A percentile compares a stretch with the other conserved stretches of the same genome.
These are phyloP conservation scores for Mionectes macconnelli DNA, from an alignment of 2,113 vertebrate species.

Conservation along the genomic window DNA sequence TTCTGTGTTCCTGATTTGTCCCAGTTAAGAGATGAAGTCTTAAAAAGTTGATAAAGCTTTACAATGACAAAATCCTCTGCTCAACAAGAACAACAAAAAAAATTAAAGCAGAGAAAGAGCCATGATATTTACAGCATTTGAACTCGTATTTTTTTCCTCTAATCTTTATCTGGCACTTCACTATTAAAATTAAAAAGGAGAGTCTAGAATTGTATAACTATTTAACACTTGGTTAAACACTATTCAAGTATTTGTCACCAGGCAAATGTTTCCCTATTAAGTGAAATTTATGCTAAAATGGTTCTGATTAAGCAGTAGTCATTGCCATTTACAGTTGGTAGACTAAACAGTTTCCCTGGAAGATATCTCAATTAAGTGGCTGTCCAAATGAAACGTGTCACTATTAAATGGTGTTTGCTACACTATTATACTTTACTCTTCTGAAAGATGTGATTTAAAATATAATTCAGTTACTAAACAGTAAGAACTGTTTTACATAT, in stretches of 20 bases:
- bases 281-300: constrained; percentile 53
- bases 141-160: not conserved
- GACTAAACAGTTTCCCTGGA: constrained; percentile 49
- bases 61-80: not conserved
- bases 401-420: constrained; percentile 36
- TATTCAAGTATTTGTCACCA: constrained; percentile 64
- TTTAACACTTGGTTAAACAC: constrained; percentile 69
- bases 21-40: constrained; percentile 14
- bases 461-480: constrained; percentile 11
- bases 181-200: constrained; percentile 52
- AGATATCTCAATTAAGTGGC: constrained; percentile 62
- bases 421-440: constrained; percentile 15
- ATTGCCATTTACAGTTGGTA: constrained; percentile 60
- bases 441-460: constrained; percentile 20
- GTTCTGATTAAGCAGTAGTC: constrained; percentile 61
- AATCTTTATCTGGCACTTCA: constrained; percentile 31
- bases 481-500: not conserved
- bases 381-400: constrained; percentile 49
- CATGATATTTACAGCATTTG: not conserved
- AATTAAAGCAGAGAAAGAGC: not conserved
- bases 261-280: constrained; percentile 58
- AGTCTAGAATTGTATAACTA: constrained; percentile 45
- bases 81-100: not conserved
- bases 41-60: constrained; percentile 24
- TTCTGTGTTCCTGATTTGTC: constrained; percentile 27